Evolutionary conservation across 1,140 invertebrate species (phyloP).

Genomic region (Plectrocnemia conspersa): DNA sequence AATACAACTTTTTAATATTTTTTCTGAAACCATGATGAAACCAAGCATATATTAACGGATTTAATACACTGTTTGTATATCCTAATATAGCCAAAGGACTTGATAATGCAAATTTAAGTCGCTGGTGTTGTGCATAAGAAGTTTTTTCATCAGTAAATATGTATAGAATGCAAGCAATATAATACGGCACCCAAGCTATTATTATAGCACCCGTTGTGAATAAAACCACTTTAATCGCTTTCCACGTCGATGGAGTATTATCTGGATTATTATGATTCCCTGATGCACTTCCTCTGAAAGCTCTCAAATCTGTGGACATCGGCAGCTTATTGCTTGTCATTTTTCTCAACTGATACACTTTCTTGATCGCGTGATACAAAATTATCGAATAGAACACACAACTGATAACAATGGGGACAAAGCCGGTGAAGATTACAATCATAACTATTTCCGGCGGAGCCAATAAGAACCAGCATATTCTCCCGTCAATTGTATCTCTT

Average conservation of each 20-base stretch:
- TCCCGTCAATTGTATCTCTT: no score
- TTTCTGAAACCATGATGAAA: conserved; percentile 61
- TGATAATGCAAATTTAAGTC: conserved; percentile 45
- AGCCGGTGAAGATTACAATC: no score
- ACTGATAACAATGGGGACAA: no score
- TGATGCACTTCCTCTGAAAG: neutral
- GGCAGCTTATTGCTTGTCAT: neutral
- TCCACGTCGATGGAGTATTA: conserved; percentile 49
- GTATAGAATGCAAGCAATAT: conserved; percentile 49
- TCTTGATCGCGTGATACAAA: conserved; percentile 23
- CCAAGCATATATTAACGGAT: conserved; percentile 68
- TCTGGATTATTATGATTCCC: conserved; percentile 17
- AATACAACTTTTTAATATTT: conserved; percentile 37
- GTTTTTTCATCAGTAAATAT: conserved; percentile 47
- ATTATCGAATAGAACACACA: no score
- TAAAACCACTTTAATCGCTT: conserved; percentile 54
- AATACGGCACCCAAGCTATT: conserved; percentile 46
- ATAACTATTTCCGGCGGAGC: no score
- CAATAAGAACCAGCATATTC: no score
- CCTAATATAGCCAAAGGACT: conserved; percentile 54
- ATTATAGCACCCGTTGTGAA: conserved; percentile 55
- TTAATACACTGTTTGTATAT: conserved; percentile 62
- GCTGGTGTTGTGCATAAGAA: conserved; percentile 43
- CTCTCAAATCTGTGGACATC: neutral
- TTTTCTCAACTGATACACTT: conserved; percentile 16